Evolutionary conservation across 2,888 invertebrate species (phyloP), one percentile per base, ranked within the genome.

Genomic region (Ophonus ardosiacus): DNA sequence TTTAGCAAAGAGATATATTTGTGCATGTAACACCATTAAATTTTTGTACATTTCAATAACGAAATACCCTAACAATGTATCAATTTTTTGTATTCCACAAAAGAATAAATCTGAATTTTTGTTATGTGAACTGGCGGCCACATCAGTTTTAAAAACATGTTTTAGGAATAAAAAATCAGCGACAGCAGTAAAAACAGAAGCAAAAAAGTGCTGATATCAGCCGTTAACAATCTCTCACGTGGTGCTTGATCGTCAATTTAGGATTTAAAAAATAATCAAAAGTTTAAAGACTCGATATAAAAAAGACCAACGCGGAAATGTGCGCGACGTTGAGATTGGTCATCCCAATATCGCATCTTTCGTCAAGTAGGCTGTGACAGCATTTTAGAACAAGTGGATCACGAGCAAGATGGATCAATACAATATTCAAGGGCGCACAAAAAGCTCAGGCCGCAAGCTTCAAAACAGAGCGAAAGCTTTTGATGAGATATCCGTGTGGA

Each of bases 351-450:
- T 18, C 43, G 51, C 7, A 7, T n/a, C 5, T 31, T 31, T 0
- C 31, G 31, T 78, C 57, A 57, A 17, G 18, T 78, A 56, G 78
- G 56, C 57, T 57, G 17, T 78, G 78, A 78, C 78, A 78, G 78
- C 57, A 56, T 5, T 24, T 78, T 57, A 78, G 78, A 78, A 78
- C 78, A 57, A 78, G 78, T 78, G 57, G 78, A 78, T 78, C 78
- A 17, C 40, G 18, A 18, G 74, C 43, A 76, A 76, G 21, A 76
- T 51, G 57, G 78, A 78, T 78, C 78, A 78, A 78, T 78, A 78
- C 78, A 57, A 24, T 78, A 78, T 78, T 57, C 51, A 76, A 76
- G 76, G 43, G 24, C 78, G 15, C 17, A 24, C 56, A 78, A 78
- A 78, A 78, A 78, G 68, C 15, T 51, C 18, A 76, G 13, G 51